Evolutionary conservation across 2,113 vertebrate species (phyloP).

Genomic region (Antechinus stuartii): DNA sequence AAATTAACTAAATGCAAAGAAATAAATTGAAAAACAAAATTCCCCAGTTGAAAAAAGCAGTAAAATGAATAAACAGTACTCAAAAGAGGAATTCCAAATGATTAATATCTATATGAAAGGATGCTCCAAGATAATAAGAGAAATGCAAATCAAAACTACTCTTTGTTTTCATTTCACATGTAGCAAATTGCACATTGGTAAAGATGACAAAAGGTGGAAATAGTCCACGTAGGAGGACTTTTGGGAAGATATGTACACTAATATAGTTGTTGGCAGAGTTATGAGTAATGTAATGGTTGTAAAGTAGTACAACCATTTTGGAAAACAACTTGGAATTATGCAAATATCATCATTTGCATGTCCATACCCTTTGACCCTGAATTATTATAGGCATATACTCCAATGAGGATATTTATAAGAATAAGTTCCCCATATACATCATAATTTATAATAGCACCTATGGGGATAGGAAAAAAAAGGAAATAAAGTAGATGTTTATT

Average conservation of each 20-base stretch:
- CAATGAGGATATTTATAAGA: not conserved
- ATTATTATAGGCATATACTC: not conserved
- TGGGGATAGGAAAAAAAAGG: not conserved
- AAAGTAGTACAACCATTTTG: not conserved
- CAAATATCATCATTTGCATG: not conserved
- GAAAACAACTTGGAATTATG: not conserved
- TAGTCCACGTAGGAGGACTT: not conserved
- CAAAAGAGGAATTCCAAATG: conserved; percentile 72
- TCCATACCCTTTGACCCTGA: not conserved
- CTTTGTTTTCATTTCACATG: not conserved
- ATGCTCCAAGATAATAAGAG: not conserved
- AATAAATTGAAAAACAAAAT: not conserved
- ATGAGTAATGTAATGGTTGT: not conserved
- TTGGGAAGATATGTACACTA: not conserved
- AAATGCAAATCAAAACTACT: not conserved
- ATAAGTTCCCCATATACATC: not conserved
- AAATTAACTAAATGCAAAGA: not conserved
- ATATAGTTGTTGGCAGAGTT: not conserved
- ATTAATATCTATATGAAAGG: not conserved
- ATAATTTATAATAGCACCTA: not conserved
- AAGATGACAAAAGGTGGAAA: not conserved
- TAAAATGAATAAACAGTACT: not conserved
- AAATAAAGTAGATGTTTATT: not conserved
- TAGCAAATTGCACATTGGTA: not conserved
- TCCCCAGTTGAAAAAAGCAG: not conserved